Evolutionary conservation across 2,113 vertebrate genomes (phyloP).

Genomic region (Sander lucioperca): DNA sequence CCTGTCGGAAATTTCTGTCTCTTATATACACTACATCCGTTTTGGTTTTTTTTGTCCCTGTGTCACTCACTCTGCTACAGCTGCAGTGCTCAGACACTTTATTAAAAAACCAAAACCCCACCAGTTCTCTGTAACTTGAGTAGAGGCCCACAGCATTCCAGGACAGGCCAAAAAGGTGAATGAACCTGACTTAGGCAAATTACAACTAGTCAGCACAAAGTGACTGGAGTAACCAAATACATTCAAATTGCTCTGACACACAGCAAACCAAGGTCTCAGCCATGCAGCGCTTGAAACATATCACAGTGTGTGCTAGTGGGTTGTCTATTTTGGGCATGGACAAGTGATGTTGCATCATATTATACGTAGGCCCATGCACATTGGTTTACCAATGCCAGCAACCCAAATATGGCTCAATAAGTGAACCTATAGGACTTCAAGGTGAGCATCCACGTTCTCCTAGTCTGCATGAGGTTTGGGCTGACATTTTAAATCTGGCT

Average conservation of each 20-base stretch:
- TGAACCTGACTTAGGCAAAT: constrained; percentile 37
- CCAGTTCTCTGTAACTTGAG: constrained; percentile 55
- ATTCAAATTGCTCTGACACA: constrained; percentile 6
- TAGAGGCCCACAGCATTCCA: neutral
- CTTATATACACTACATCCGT: neutral
- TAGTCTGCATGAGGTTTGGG: neutral
- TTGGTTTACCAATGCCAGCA: constrained; percentile 35
- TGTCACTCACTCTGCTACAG: constrained; percentile 6
- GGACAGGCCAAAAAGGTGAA: constrained; percentile 38
- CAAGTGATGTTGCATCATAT: constrained; percentile 72
- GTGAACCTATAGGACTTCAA: neutral
- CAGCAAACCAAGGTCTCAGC: constrained; percentile 12
- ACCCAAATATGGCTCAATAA: constrained; percentile 55
- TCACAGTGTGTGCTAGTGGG: constrained; percentile 20
- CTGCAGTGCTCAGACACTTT: constrained; percentile 4
- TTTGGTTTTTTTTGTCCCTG: neutral
- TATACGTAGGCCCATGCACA: constrained; percentile 38
- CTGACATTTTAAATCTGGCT: constrained; percentile 1
- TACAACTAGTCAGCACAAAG: constrained; percentile 8
- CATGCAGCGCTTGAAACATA: constrained; percentile 29
- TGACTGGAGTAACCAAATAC: constrained; percentile 7
- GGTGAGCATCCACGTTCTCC: neutral
- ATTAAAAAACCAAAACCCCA: constrained; percentile 30
- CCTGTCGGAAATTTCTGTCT: neutral
- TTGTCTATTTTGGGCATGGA: constrained; percentile 67